A percentile compares a stretch with the other conserved stretches of the same genome.
Conservation (phyloP, 2,797 vertebrate genomes). For the Leptodactylus fallax region DNA sequence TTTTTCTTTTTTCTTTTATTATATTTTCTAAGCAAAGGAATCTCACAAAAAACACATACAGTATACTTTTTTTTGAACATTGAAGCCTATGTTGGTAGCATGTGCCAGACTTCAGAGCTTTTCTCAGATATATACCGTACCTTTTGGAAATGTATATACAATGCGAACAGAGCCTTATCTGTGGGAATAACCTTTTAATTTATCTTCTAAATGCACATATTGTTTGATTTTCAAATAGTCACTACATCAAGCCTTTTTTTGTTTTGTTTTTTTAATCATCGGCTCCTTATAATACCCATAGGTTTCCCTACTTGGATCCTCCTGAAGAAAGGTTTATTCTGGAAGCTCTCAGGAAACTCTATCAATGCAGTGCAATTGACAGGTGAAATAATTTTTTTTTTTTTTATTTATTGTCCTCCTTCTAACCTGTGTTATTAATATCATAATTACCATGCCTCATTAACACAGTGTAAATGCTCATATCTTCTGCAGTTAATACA, state of each 20-base stretch:
- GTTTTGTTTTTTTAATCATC: not conserved
- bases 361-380: conserved; percentile 94
- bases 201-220: not conserved
- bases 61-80: no score
- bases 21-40: no score
- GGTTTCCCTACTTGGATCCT: conserved; percentile 92
- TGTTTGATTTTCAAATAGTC: not conserved
- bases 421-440: no score
- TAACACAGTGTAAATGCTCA: not conserved
- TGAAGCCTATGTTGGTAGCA: no score
- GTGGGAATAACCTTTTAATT: not conserved
- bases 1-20: no score
- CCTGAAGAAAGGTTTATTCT: conserved; percentile 95
- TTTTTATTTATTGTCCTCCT: not conserved
- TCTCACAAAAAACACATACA: no score
- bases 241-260: not conserved
- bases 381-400: conserved; percentile 77
- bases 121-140: no score
- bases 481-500: not conserved
- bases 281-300: conserved; percentile 63
- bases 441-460: not conserved
- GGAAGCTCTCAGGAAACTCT: conserved; percentile 93
- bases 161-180: no score
- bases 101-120: no score
- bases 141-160: no score